These are phyloP conservation scores for Halictus rubicundus DNA, from an alignment of 1,140 invertebrate genomes.

Conservation along the genomic window DNA sequence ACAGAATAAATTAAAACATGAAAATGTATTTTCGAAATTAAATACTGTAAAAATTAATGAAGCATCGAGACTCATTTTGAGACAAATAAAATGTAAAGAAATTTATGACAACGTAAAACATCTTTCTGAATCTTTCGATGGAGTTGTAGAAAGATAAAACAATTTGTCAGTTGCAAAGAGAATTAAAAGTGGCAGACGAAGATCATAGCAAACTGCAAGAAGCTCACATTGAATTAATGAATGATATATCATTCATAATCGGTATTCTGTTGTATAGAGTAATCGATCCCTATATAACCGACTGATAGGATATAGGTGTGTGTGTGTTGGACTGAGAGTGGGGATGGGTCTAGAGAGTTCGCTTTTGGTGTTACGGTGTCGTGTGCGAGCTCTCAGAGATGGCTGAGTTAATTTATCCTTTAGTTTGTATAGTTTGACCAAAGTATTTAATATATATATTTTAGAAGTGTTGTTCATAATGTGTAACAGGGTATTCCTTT, in stretches of 20 bases:
- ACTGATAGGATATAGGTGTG: too few relatives aligned
- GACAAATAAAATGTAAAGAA: slow-evolving; percentile 88
- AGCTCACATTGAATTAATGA: slow-evolving; percentile 85
- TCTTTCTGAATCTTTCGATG: slow-evolving; percentile 83
- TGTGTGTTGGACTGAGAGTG: too few relatives aligned
- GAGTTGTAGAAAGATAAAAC: slow-evolving; percentile 84
- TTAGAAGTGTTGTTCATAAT: too few relatives aligned
- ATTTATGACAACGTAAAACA: slow-evolving; percentile 85
- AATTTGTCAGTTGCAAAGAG: slow-evolving; percentile 83
- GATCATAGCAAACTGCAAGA: slow-evolving; percentile 86
- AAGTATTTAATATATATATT: too few relatives aligned
- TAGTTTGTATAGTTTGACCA: too few relatives aligned
- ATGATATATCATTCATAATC: slow-evolving; percentile 85
- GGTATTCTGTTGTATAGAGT: slow-evolving; percentile 73
- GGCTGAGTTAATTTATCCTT: too few relatives aligned
- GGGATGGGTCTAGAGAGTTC: too few relatives aligned
- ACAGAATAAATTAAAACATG: slow-evolving; percentile 89
- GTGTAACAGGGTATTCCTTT: too few relatives aligned
- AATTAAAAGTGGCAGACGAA: slow-evolving; percentile 85
- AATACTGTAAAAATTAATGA: slow-evolving; percentile 92
- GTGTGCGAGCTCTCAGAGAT: too few relatives aligned
- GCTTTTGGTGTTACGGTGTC: too few relatives aligned
- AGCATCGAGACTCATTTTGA: slow-evolving; percentile 88
- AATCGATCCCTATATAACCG: too few relatives aligned
- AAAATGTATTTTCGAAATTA: slow-evolving; percentile 88